Conservation (phyloP, 2,113 vertebrate species). For the Osmerus mordax region DNA sequence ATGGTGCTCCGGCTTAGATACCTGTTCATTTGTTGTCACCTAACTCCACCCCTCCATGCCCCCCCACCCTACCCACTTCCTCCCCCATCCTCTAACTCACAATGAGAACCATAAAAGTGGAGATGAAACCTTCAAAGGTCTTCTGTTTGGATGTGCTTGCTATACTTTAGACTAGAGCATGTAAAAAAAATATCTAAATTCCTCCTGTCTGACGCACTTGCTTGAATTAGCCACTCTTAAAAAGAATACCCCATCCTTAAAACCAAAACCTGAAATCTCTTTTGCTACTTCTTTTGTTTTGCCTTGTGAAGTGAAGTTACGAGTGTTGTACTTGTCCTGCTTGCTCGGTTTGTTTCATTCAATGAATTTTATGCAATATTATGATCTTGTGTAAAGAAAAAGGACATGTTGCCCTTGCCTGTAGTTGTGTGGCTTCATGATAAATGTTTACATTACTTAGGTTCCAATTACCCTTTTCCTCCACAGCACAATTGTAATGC, state of each 20-base stretch:
- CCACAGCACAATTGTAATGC: not conserved
- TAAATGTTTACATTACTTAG: constrained; percentile 22
- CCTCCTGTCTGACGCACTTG: not conserved
- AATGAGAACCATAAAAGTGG: not conserved
- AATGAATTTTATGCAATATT: not conserved
- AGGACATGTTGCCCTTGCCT: not conserved
- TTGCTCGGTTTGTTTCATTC: not conserved
- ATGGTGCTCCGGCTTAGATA: constrained; percentile 48
- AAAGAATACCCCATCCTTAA: not conserved
- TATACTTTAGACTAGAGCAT: too few species aligned
- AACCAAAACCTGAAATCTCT: not conserved
- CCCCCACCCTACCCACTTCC: not conserved
- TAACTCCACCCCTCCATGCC: constrained; percentile 13
- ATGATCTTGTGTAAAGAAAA: not conserved
- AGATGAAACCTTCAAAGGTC: not conserved
- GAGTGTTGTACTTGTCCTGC: not conserved
- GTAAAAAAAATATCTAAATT: not conserved
- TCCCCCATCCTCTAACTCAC: not conserved
- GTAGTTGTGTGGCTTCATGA: constrained; percentile 6
- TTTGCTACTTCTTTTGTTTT: not conserved
- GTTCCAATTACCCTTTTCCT: not conserved
- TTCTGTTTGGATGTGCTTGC: too few species aligned
- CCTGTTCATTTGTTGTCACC: not conserved
- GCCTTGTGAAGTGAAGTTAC: not conserved
- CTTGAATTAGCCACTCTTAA: not conserved